Percentiles rank a stretch among this genome's conserved stretches.
These are phyloP conservation scores for Lycophotia porphyrea DNA, from an alignment of 2,888 invertebrate genomes.

Conservation along the genomic window DNA sequence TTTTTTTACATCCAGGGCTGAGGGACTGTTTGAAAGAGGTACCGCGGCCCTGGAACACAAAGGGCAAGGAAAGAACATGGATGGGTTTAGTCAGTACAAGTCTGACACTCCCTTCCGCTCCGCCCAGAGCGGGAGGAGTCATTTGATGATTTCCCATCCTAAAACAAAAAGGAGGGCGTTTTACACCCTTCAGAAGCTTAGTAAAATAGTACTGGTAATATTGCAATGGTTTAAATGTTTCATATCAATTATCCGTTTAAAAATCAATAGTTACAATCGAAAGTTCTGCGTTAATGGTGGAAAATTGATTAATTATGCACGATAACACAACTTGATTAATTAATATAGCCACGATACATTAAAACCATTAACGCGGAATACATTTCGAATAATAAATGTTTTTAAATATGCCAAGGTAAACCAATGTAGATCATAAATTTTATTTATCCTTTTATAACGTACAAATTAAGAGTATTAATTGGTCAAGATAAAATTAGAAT, in stretches of 20 bases:
- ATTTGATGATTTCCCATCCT: too few relatives aligned
- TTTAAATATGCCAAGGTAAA: constrained; percentile 48
- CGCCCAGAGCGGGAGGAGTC: too few relatives aligned
- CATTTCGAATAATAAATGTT: constrained; percentile 27
- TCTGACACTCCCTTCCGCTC: too few relatives aligned
- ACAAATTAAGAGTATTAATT: constrained; percentile 20
- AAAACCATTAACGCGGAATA: constrained; percentile 40
- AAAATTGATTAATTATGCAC: constrained; percentile 54
- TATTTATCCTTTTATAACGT: constrained; percentile 13
- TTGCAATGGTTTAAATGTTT: background rate
- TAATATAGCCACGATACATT: constrained; percentile 34
- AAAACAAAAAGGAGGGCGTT: too few relatives aligned
- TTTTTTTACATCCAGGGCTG: too few relatives aligned
- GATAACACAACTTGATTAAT: constrained; percentile 47
- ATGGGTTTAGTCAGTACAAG: too few relatives aligned
- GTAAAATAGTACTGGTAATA: background rate
- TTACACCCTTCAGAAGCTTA: background rate
- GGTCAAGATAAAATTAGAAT: constrained; percentile 23
- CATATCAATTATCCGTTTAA: constrained; percentile 24
- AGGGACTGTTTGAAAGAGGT: too few relatives aligned
- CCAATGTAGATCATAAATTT: constrained; percentile 30
- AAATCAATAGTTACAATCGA: constrained; percentile 41
- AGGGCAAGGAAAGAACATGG: too few relatives aligned
- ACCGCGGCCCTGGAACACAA: too few relatives aligned
- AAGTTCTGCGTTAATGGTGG: constrained; percentile 23